Evolutionary conservation across 2,888 invertebrate species (phyloP), one percentile per base, ranked within the genome.

Genomic region (Ormyrus labotus): DNA sequence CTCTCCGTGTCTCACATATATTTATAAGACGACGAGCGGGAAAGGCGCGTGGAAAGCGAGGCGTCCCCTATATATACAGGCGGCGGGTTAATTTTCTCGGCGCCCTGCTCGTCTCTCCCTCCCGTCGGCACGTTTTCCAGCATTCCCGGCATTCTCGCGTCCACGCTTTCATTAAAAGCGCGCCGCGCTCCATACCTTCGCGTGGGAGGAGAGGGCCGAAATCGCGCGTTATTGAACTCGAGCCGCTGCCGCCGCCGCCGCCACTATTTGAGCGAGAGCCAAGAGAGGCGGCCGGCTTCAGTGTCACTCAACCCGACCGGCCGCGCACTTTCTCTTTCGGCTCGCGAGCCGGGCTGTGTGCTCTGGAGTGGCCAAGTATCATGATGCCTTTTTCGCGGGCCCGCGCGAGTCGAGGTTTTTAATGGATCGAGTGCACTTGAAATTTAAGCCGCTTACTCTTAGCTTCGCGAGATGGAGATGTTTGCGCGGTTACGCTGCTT

Each of bases 91-190:
- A 76, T 76, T 68, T 76, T 61, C 76, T 58, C 61, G n/a, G 63
- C 63, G 34, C 57, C 7, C 57, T 13, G 13, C 13, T n/a, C 65
- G 55, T 53, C 5, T 48, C 65, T 11, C 58, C 45, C 74, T 47
- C 19, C 19, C 19, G 19, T 19, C 64, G 47, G 51, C 13, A 50
- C 63, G 87, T 88, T 88, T 87, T 86, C 86, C 86, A 85, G 87
- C 88, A 89, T 89, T 88, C 88, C 86, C 87, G 85, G 85, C 88
- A 86, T 87, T 88, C 88, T 87, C 87, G 87, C 87, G 85, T 87
- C 85, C 88, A 86, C 86, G 85, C 70, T 89, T 89, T 89, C 89
- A 89, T 89, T 89, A 89, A 88, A 88, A 86, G 85, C 86, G 83
- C 86, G 82, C 81, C 34, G 34, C 34, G 34, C 34, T 34, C 19